Evolutionary conservation across 2,113 vertebrate genomes (phyloP).

Genomic region (Recurvirostra avosetta): DNA sequence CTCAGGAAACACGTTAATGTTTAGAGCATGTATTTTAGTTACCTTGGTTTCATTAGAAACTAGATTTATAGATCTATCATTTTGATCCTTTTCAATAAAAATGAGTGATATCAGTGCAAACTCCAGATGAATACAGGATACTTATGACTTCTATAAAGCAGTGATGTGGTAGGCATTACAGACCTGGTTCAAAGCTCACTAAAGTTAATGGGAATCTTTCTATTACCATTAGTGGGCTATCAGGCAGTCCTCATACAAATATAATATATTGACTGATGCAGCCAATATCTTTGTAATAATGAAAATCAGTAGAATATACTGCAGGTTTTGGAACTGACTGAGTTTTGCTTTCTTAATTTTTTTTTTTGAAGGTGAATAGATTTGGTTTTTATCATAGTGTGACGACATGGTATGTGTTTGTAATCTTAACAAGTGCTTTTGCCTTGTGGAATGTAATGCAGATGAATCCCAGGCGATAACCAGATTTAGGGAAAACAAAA

Average conservation of each 20-base stretch:
- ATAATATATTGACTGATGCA: not conserved
- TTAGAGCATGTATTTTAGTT: not conserved
- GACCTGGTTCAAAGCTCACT: not conserved
- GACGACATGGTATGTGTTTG: not conserved
- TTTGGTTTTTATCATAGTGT: not conserved
- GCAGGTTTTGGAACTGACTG: not conserved
- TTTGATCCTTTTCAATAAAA: not conserved
- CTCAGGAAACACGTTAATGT: not conserved
- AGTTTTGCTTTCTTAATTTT: not conserved
- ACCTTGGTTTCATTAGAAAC: not conserved
- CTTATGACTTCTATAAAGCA: not conserved
- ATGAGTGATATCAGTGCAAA: not conserved
- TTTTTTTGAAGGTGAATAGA: not conserved
- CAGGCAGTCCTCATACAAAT: not conserved
- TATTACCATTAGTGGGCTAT: not conserved
- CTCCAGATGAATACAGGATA: not conserved
- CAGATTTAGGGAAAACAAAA: not conserved
- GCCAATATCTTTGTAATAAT: not conserved
- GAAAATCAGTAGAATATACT: not conserved
- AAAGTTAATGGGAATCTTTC: not conserved
- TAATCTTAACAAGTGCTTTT: not conserved
- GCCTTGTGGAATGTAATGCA: not conserved
- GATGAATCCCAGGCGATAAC: not conserved
- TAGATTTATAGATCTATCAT: not conserved
- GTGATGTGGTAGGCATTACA: not conserved